Percentiles rank a stretch among this genome's conserved stretches.
Evolutionary conservation across 64 coral and sea anemone species (phyloP).

Genomic region (Orbicella faveolata): DNA sequence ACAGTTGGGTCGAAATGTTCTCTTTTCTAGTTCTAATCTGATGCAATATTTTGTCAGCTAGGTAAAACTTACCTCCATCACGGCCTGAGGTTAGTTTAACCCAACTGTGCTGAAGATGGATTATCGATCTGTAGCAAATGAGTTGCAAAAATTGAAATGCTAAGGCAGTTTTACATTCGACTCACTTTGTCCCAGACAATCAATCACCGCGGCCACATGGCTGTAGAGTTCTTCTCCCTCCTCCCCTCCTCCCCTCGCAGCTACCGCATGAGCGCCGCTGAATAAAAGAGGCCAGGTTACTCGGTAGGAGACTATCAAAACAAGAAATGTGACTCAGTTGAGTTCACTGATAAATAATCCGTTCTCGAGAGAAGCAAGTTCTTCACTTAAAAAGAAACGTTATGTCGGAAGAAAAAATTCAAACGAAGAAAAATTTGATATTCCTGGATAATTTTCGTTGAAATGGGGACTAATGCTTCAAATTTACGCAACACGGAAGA

Average conservation of each 20-base stretch:
- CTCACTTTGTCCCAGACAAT: too few relatives aligned
- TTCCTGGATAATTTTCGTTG: neutral
- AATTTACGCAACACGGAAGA: slow-evolving; percentile 30
- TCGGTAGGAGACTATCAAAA: slow-evolving; percentile 30
- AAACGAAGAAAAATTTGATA: neutral
- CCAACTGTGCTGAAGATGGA: too few relatives aligned
- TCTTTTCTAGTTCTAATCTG: too few relatives aligned
- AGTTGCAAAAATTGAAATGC: too few relatives aligned
- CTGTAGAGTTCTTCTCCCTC: neutral
- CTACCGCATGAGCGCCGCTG: too few relatives aligned
- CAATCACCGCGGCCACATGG: too few relatives aligned
- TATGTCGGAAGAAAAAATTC: neutral
- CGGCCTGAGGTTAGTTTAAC: too few relatives aligned
- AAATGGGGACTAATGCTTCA: slow-evolving; percentile 52
- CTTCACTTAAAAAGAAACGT: neutral
- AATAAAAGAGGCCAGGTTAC: slow-evolving; percentile 25
- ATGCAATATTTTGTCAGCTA: too few relatives aligned
- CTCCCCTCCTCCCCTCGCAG: neutral
- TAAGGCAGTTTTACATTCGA: too few relatives aligned
- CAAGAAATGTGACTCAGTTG: neutral
- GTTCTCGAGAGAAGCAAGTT: neutral
- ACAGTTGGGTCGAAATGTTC: too few relatives aligned
- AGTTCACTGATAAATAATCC: neutral
- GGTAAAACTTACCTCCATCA: too few relatives aligned
- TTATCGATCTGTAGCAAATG: too few relatives aligned